Percentiles rank a stretch among this genome's conserved stretches.
Conservation (phyloP, 2,888 invertebrate species). For the Amphipoea oculea region DNA sequence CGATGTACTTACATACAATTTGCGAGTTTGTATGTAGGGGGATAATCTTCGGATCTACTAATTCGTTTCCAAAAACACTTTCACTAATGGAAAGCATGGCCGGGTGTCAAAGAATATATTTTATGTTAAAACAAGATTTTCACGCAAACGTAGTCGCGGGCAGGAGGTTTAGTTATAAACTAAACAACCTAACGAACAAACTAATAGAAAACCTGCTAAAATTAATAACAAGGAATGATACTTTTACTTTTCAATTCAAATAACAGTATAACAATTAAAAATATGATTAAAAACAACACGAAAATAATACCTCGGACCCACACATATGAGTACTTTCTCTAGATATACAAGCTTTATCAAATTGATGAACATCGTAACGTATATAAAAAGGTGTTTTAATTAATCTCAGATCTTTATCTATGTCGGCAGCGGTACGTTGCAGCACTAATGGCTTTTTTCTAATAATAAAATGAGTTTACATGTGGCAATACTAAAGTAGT, state of each 20-base stretch:
- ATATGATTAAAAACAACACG: conserved; percentile 3
- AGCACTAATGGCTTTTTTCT: conserved; percentile 47
- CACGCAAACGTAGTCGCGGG: too few species aligned
- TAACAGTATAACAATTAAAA: conserved; percentile 13
- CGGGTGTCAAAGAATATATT: too few species aligned
- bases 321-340: conserved; percentile 32
- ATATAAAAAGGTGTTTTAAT: conserved; percentile 57
- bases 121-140: too few species aligned
- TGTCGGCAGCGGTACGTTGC: conserved; percentile 24
- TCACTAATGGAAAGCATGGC: too few species aligned
- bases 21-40: too few species aligned
- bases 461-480: conserved; percentile 33
- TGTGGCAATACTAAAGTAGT: conserved; percentile 27
- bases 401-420: conserved; percentile 59
- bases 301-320: background rate
- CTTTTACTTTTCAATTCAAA: conserved; percentile 12
- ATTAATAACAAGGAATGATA: conserved; percentile 18
- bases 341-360: conserved; percentile 43
- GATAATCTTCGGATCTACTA: too few species aligned
- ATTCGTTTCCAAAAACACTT: too few species aligned
- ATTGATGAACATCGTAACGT: conserved; percentile 42
- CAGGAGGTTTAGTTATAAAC: background rate
- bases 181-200: background rate
- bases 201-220: background rate
- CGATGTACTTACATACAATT: too few species aligned